Conservation (phyloP, 2,888 invertebrate species). For the Oscheius onirici region DNA sequence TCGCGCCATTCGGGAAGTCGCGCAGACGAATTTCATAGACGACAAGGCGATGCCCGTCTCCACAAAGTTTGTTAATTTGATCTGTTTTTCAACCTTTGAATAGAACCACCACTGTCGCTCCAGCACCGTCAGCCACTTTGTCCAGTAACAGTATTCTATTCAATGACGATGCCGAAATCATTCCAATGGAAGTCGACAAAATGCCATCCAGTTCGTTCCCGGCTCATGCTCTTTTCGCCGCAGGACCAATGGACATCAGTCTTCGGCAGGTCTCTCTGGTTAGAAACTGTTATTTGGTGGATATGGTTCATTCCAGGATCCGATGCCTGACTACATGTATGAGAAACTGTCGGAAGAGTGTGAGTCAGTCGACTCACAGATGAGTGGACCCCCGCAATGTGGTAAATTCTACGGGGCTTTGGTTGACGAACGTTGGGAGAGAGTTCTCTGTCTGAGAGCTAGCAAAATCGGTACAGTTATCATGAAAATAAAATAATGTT, state of each 20-base stretch:
- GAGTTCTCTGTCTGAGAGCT: slow-evolving; percentile 50
- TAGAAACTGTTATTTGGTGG: not conserved
- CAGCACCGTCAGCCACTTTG: not conserved
- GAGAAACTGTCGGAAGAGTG: slow-evolving; percentile 55
- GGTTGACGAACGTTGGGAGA: slow-evolving; percentile 55
- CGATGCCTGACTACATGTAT: slow-evolving; percentile 65
- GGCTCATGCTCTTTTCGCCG: slow-evolving; percentile 56
- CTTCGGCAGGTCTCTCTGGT: slow-evolving; percentile 55
- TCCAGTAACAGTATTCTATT: slow-evolving; percentile 9
- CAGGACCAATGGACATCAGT: slow-evolving; percentile 58
- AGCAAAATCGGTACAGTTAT: slow-evolving; percentile 50
- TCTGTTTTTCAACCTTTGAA: not conserved
- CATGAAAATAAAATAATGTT: not conserved
- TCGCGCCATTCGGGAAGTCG: slow-evolving; percentile 18
- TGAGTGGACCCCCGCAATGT: slow-evolving; percentile 30
- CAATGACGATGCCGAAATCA: slow-evolving; percentile 27
- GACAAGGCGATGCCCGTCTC: slow-evolving; percentile 18
- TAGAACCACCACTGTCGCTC: not conserved
- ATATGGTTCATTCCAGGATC: slow-evolving; percentile 43
- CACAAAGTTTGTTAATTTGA: slow-evolving; percentile 1
- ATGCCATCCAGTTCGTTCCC: slow-evolving; percentile 55
- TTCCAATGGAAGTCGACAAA: slow-evolving; percentile 44
- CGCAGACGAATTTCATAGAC: slow-evolving; percentile 15
- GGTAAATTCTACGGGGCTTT: slow-evolving; percentile 50
- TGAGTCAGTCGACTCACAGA: slow-evolving; percentile 35